Evolutionary conservation across 2,797 vertebrate species (phyloP).

Genomic region (Sylvia borin): DNA sequence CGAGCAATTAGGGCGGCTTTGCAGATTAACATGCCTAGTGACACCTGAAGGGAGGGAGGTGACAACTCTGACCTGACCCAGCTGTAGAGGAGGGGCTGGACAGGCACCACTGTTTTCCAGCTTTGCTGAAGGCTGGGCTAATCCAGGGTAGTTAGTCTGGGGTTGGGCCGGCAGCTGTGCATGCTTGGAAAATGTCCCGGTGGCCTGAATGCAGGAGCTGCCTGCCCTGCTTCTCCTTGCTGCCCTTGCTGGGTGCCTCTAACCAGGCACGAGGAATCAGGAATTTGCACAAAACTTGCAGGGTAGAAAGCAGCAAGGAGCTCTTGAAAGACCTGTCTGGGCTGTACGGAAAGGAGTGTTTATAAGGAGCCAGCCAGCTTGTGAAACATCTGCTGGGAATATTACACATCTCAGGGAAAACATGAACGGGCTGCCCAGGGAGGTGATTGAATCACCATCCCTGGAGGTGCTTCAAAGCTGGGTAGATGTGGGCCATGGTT

Average conservation of each 20-base stretch:
- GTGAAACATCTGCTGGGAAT: background rate
- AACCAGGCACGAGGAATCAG: background rate
- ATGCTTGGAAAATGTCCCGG: accelerated
- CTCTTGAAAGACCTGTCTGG: background rate
- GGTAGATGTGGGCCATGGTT: background rate
- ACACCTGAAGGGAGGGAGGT: background rate
- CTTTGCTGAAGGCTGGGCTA: background rate
- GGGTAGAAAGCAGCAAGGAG: background rate
- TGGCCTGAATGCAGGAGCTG: background rate
- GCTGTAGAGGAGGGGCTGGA: background rate
- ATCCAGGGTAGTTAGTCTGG: background rate
- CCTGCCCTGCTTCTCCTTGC: background rate
- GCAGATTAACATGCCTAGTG: background rate
- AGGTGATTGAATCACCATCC: background rate
- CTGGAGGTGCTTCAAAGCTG: background rate
- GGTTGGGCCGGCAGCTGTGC: background rate
- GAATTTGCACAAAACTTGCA: background rate
- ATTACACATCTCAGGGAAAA: background rate
- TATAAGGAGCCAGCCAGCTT: background rate
- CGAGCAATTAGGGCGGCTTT: background rate
- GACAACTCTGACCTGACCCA: background rate
- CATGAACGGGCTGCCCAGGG: background rate
- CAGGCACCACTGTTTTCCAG: background rate
- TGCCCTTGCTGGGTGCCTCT: accelerated
- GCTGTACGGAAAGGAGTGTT: background rate